Percentiles rank a stretch among this genome's conserved stretches.
Conservation (phyloP, 1,140 invertebrate species). For the Probaryconus sp. region DNA sequence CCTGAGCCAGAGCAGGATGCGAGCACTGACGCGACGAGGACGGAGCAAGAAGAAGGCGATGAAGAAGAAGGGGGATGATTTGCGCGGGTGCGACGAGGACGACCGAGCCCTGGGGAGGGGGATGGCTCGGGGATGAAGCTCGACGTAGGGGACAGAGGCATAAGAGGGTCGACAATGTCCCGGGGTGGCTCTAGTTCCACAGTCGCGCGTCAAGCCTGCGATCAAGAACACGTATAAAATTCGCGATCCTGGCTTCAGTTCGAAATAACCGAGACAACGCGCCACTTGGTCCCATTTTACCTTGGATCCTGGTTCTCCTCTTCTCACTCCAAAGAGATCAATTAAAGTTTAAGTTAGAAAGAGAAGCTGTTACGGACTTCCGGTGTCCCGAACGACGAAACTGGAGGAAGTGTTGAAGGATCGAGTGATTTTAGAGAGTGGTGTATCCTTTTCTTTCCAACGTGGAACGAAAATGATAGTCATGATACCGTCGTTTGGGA, state of each 20-base stretch:
- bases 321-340: no score
- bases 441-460: no score
- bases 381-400: no score
- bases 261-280: not conserved
- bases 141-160: conserved; percentile 69
- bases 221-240: conserved; percentile 71
- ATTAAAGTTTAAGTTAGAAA: no score
- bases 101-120: conserved; percentile 33
- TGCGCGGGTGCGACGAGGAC: conserved; percentile 40
- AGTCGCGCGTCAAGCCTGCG: conserved; percentile 74
- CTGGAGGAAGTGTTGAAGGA: no score
- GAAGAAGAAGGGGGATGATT: conserved; percentile 25
- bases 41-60: conserved; percentile 24
- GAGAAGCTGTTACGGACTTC: no score
- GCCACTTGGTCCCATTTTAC: no score
- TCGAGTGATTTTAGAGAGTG: no score
- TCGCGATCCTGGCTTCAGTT: no score
- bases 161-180: conserved; percentile 75
- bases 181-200: conserved; percentile 73
- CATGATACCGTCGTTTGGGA: no score
- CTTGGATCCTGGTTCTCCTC: no score
- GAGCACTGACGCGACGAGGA: conserved; percentile 6
- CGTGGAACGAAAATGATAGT: no score
- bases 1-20: conserved; percentile 11
- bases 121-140: conserved; percentile 61